These are phyloP conservation scores for Misgurnus anguillicaudatus DNA, from an alignment of 2,113 vertebrate genomes.

Conservation along the genomic window DNA sequence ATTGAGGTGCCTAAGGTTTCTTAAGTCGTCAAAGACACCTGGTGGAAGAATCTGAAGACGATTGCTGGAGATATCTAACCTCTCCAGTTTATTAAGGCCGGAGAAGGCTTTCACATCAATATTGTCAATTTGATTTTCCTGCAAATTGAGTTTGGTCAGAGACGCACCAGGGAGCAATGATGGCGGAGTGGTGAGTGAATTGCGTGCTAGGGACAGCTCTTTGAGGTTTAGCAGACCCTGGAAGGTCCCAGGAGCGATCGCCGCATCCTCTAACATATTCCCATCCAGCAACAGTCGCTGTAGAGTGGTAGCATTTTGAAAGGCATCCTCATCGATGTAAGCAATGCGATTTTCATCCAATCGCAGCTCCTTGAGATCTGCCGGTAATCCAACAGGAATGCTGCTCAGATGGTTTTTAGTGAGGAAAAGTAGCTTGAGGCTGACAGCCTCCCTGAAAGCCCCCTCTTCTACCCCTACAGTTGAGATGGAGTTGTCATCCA, in stretches of 20 bases:
- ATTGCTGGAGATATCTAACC: conserved; percentile 93
- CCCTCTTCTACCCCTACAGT: conserved; percentile 96
- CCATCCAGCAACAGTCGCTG: conserved; percentile 94
- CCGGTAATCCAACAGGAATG: conserved; percentile 90
- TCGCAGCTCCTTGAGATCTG: conserved; percentile 89
- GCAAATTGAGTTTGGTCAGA: conserved; percentile 86
- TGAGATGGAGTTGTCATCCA: conserved; percentile 98
- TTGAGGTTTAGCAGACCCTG: conserved; percentile 87
- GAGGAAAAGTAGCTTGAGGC: conserved; percentile 93
- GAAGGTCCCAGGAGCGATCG: conserved; percentile 91
- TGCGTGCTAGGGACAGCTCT: conserved; percentile 92
- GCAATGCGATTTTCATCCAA: conserved; percentile 96
- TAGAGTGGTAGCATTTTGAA: conserved; percentile 91
- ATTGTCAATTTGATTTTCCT: conserved; percentile 95
- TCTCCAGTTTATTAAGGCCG: conserved; percentile 86
- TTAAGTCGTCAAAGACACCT: conserved; percentile 90
- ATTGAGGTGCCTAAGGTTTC: conserved; percentile 86
- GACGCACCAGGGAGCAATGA: conserved; percentile 85
- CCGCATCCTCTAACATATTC: conserved; percentile 93
- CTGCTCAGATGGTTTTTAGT: conserved; percentile 98
- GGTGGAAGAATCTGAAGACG: conserved; percentile 85
- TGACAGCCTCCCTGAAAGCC: conserved; percentile 91
- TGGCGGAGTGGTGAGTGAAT: conserved; percentile 90
- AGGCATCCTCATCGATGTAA: conserved; percentile 90
- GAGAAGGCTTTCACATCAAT: conserved; percentile 89